Evolutionary conservation across 2,113 vertebrate species (phyloP).

Genomic region (Megaleporinus macrocephalus): DNA sequence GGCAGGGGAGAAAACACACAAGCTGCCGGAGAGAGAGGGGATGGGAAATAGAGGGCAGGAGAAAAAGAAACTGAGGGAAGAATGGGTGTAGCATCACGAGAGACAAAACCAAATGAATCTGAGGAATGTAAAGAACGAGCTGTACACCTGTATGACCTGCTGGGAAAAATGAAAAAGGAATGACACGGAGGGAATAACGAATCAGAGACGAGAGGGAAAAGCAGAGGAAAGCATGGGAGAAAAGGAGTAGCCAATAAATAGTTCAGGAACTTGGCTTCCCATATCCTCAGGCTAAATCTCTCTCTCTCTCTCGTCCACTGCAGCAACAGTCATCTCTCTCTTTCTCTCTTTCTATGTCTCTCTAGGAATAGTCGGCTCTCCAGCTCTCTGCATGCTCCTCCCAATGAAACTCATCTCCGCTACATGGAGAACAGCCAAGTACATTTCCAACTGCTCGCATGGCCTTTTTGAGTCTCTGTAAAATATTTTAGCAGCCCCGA

Average conservation of each 20-base stretch:
- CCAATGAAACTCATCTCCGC: not conserved
- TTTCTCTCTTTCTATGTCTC: too few relatives aligned
- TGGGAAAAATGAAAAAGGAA: not conserved
- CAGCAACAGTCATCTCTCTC: too few relatives aligned
- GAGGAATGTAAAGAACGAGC: not conserved
- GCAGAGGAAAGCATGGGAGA: not conserved
- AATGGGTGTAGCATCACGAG: not conserved
- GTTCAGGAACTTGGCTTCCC: conserved; percentile 17
- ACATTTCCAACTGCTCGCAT: not conserved
- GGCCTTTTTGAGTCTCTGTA: conserved; percentile 5
- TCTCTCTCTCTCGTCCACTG: not conserved
- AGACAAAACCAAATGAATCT: not conserved
- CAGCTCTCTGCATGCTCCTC: not conserved
- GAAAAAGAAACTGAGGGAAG: not conserved
- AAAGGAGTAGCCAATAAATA: conserved; percentile 7
- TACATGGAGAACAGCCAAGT: not conserved
- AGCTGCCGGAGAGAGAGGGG: conserved; percentile 46
- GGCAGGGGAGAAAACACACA: conserved; percentile 54
- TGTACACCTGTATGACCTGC: not conserved
- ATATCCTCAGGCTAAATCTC: not conserved
- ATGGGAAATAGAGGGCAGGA: conserved; percentile 7
- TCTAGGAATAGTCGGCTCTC: not conserved
- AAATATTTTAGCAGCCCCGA: not conserved
- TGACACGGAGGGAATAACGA: not conserved
- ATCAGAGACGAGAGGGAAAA: not conserved